Base-by-base conservation (phyloP, 1,140 invertebrate genomes). In the Archivesica marissinica region DNA sequence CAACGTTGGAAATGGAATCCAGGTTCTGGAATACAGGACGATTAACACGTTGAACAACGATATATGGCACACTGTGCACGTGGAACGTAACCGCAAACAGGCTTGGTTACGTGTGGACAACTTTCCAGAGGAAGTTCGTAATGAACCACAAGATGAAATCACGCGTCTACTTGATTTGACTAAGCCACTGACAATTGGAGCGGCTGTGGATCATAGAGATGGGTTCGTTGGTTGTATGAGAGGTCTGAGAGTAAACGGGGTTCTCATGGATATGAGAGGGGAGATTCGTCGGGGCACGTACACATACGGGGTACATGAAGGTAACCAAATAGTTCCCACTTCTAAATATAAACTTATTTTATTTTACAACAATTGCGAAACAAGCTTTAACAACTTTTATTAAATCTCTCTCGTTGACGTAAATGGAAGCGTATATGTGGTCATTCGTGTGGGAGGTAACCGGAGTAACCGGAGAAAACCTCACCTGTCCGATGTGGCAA, bases 201-300 rank as follows among this genome's bases (percentile, higher is more conserved):
- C 97, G 0, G 95, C 96, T 11, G 96, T 97, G 0, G 97, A 99
- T 88, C 97, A 97, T 87, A 96, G 96, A 50, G 97, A 99, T 94
- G 99, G 98, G 28, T 99, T 96, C 93, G 98, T 99, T 7, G 99
- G 98, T 0, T 99, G 99, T 91, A 96, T 99, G 86, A 94, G 98
- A 54, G 97, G 98, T 0, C 93, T 99, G 23, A 94, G 98, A 85
- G 95, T 99, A 0, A 99, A 99, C 94, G 99, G 99, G 0, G 94
- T 96, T 70, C 95, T 97, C 25, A 96, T 98, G 35, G 97, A 99
- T 93, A 95, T 99, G 70, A 94, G 96, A 74, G 94, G 95, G 4
- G 95, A 96, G 83, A 97, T 97, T 0, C 94, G 95, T 54, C 93
- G 95, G 86, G 92, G 92, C 70, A 88, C 91, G 41, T 86, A 90